phyloP scores from a whole-genome alignment of 1,140 invertebrate genomes.

The Panagrolaimus sp. region DNA sequence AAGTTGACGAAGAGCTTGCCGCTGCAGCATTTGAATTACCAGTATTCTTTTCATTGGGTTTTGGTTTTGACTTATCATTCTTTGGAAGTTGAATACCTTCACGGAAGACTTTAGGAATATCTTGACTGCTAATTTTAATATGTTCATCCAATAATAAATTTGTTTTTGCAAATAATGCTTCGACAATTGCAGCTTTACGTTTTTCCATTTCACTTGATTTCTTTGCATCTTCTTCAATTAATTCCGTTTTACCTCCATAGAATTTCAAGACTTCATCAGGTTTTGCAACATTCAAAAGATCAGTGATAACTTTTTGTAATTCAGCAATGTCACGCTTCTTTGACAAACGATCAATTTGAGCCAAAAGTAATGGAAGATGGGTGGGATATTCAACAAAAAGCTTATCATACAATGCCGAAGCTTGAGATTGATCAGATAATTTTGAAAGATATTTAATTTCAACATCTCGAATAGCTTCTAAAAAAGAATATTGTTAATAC shows the following conservation, averaged over 20 bases:
- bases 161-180: conserved; percentile 72
- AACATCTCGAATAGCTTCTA: conserved; percentile 72
- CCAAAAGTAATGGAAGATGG: conserved; percentile 68
- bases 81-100: conserved; percentile 42
- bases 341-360: conserved; percentile 68
- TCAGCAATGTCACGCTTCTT: background rate
- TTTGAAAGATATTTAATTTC: conserved; percentile 73
- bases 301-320: background rate
- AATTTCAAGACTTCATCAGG: background rate
- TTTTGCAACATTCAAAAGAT: background rate
- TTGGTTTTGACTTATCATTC: background rate
- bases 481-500: conserved; percentile 15
- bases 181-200: conserved; percentile 71
- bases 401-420: conserved; percentile 70
- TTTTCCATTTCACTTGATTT: conserved; percentile 72
- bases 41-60: background rate
- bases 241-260: background rate
- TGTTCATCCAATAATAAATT: conserved; percentile 67
- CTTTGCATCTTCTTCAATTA: background rate
- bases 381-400: conserved; percentile 69
- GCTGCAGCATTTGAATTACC: background rate
- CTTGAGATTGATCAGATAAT: conserved; percentile 62
- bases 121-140: background rate
- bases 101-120: background rate
- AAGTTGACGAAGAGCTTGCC: background rate